Evolutionary conservation across 1,140 invertebrate species (phyloP), one percentile per base, ranked within the genome.

Genomic region (Littorina saxatilis): DNA sequence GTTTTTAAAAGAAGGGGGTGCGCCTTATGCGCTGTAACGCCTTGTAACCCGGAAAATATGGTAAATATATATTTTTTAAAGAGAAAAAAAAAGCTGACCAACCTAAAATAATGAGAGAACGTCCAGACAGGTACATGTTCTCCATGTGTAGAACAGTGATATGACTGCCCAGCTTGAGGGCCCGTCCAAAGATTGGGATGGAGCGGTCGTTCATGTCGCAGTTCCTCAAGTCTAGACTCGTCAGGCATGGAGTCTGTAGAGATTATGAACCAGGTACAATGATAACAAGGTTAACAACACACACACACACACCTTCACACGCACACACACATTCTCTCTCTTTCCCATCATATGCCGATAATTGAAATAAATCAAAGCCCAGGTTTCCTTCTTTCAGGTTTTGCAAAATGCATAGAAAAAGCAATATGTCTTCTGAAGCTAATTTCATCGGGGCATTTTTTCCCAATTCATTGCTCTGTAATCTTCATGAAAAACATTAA

Each of bases 91-190:
- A 17, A 47, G 17, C 43, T 47, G 43, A 17, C 17, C n/a, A 93
- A 96, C 95, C 95, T 84, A 96, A 92, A 86, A 94, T 95, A 39
- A 94, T 92, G 39, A 96, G 92, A 84, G 94, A 93, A 82, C 95
- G 92, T 61, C 95, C 95, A 81, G 94, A 94, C 39, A 96, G 92
- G 85, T 93, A 94, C 90, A 95, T 95, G 88, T 95, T 95, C 91
- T 96, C 96, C 85, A 96, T 92, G 92, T 96, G 96, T 50, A 96
- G 92, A 29, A 95, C 94, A 79, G 94, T 94, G 55, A 96, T 91
- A 90, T 95, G 95, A 29, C 95, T 94, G 27, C 94, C 94, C 82
- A 95, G 91, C 52, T 95, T 93, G 29, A 97, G 91, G 23, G 96
- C 94, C 66, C 96, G 93, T 76, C 94, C 95, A 75, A 97, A 89